Base-by-base conservation (phyloP, 2,113 vertebrate genomes). In the Phalacrocorax pelagicus region DNA sequence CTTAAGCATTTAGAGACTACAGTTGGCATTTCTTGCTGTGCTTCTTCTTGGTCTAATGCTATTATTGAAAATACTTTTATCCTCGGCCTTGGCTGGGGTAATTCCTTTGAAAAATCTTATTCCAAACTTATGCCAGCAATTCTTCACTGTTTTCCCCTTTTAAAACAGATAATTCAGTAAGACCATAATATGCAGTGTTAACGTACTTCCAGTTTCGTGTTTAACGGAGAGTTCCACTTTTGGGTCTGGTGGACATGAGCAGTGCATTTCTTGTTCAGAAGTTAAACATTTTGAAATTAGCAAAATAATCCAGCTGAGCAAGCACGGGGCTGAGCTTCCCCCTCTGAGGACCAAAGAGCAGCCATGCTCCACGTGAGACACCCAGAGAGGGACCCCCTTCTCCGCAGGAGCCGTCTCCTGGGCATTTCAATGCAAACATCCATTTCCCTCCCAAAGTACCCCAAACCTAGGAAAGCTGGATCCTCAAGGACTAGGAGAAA, bases 51-150 rank as follows among this genome's bases (percentile, higher is more conserved):
- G 66, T 86, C 66, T 97, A 97, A 97, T 96, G 95, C 95, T 97
- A 96, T 94, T 97, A 96, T 94, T 92, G 92, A 95, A 92, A 97
- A 95, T 93, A 92, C 93, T 97, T 94, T 97, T 95, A 97, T 96
- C 94, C 94, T 49, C 16, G 94, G 89, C 94, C 92, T 95, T 75
- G 91, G 86, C 81, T 95, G 65, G 92, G 78, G 87, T 97, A 92
- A 95, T 91, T 92, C 93, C 89, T 97, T 92, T 91, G 91, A 91
- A 97, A 96, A 95, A 91, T 91, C 95, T 92, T 82, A 87, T 95
- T 92, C 89, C 66, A 87, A 81, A 95, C 85, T 93, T 88, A 90
- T 0, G 8, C 88, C 88, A 96, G 92, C 92, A 92, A 86, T 94
- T 94, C 88, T 93, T 92, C 69, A 34, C 84, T 77, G 52, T 75